Conservation (phyloP, 1,140 invertebrate genomes). For the Calosoma granatense region DNA sequence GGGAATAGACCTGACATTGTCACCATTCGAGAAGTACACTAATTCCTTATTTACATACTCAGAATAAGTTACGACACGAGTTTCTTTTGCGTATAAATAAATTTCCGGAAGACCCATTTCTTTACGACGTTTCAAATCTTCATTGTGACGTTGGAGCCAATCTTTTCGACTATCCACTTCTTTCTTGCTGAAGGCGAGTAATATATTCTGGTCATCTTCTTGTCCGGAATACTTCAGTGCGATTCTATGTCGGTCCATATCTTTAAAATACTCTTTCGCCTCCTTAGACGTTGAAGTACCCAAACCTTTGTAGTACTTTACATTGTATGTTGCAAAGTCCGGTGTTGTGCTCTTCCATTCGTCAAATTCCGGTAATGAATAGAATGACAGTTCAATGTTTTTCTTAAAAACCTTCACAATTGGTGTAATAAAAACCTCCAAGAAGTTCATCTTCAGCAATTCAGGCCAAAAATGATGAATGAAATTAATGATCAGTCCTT, state of each 20-base stretch:
- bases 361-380: slow-evolving; percentile 62
- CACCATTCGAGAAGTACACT: slow-evolving; percentile 57
- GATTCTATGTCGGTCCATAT: slow-evolving; percentile 91
- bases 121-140: slow-evolving; percentile 43
- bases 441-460: slow-evolving; percentile 43
- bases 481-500: slow-evolving; percentile 65
- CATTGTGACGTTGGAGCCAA: slow-evolving; percentile 60
- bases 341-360: slow-evolving; percentile 54
- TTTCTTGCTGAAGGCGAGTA: slow-evolving; percentile 91
- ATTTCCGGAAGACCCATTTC: slow-evolving; percentile 48
- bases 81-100: slow-evolving; percentile 52
- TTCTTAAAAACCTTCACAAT: slow-evolving; percentile 62
- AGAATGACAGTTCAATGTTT: slow-evolving; percentile 45
- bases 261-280: slow-evolving; percentile 96
- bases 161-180: slow-evolving; percentile 56
- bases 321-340: slow-evolving; percentile 55
- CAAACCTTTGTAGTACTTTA: slow-evolving; percentile 79
- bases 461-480: slow-evolving; percentile 64
- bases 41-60: slow-evolving; percentile 65
- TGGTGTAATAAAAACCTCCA: slow-evolving; percentile 67
- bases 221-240: slow-evolving; percentile 77
- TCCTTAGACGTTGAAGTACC: slow-evolving; percentile 97
- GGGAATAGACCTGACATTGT: slow-evolving; percentile 60
- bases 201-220: slow-evolving; percentile 87
- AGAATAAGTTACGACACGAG: slow-evolving; percentile 44